Conservation (phyloP, 2,888 invertebrate genomes). For the Orthonevra nobilis region DNA sequence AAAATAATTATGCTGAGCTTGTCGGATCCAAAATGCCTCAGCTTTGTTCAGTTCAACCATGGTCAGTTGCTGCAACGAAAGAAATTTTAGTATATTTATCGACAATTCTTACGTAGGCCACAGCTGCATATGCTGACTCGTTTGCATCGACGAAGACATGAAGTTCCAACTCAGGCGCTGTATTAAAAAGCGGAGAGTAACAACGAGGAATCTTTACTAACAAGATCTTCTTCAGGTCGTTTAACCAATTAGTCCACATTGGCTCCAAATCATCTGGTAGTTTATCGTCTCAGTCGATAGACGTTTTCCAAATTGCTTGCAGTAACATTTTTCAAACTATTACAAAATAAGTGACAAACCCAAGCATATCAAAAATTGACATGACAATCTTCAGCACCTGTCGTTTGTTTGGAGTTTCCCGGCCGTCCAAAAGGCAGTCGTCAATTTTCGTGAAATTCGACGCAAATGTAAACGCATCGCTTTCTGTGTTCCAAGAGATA, state of each 20-base stretch:
- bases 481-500: too few species aligned
- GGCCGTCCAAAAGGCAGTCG: too few species aligned
- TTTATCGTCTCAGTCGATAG: conserved; percentile 5
- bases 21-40: too few species aligned
- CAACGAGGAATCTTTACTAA: not conserved
- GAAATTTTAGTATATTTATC: too few species aligned
- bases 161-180: not conserved
- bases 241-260: conserved; percentile 48
- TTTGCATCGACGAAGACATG: conserved; percentile 58
- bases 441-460: too few species aligned
- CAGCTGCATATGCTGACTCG: conserved; percentile 61
- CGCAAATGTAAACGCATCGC: too few species aligned
- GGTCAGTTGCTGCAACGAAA: too few species aligned
- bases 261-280: conserved; percentile 30
- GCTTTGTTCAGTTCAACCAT: too few species aligned
- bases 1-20: too few species aligned
- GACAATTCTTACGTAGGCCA: conserved; percentile 59
- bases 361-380: not conserved
- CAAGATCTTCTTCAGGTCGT: conserved; percentile 28
- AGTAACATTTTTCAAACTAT: conserved; percentile 57
- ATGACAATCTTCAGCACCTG: not conserved
- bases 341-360: conserved; percentile 36
- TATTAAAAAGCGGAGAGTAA: too few species aligned
- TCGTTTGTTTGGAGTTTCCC: not conserved
- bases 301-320: conserved; percentile 55